Conservation (phyloP, 2,888 invertebrate species). For the Macrosiphum euphorbiae region DNA sequence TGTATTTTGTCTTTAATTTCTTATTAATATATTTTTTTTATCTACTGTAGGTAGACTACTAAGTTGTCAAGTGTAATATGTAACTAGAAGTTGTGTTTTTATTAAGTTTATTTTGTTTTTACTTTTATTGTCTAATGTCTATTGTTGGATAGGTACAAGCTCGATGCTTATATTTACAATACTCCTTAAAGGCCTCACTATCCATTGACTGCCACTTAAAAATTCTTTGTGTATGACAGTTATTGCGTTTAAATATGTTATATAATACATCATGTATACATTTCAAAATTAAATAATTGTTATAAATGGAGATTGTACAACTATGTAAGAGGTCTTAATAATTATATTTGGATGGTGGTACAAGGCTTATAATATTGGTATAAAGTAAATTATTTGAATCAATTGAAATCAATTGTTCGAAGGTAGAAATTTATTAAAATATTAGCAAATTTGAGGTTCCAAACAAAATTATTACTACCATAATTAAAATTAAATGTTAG, state of each 20-base stretch:
- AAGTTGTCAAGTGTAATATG: neutral
- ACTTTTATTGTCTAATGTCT: neutral
- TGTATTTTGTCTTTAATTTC: neutral
- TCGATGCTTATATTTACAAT: neutral
- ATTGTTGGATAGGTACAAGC: neutral
- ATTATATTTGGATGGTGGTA: slow-evolving; percentile 11
- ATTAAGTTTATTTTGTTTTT: slow-evolving; percentile 29
- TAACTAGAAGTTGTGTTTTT: slow-evolving; percentile 16
- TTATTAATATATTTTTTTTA: slow-evolving; percentile 3
- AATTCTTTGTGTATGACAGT: neutral
- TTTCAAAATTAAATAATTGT: slow-evolving; percentile 7
- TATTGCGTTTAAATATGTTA: neutral
- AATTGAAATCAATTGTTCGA: slow-evolving; percentile 4
- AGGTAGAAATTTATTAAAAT: slow-evolving; percentile 20
- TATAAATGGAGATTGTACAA: neutral
- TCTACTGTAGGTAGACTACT: neutral
- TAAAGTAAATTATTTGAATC: neutral
- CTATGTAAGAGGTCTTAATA: neutral
- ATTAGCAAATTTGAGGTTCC: neutral
- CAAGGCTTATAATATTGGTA: neutral
- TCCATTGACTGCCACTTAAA: neutral
- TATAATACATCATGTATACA: neutral
- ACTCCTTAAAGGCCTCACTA: neutral
- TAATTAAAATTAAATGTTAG: neutral
- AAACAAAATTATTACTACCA: neutral